phyloP scores from a whole-genome alignment of 2,888 invertebrate species.

The Drosophila ustulata region DNA sequence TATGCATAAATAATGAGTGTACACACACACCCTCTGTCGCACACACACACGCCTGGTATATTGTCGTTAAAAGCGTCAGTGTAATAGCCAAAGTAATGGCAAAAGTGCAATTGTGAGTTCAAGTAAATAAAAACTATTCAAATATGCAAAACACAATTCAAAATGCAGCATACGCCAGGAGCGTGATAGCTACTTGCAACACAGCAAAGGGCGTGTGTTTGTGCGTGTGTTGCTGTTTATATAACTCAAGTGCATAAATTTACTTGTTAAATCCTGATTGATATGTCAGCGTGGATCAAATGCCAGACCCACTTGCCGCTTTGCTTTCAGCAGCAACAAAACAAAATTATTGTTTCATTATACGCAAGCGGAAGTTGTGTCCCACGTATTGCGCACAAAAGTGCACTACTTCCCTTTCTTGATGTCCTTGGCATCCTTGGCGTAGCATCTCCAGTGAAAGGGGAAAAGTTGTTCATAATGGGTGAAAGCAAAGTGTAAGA shows the following conservation, averaged over 20 bases:
- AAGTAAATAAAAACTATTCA: slow-evolving; percentile 81
- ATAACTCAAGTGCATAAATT: slow-evolving; percentile 81
- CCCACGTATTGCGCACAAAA: slow-evolving; percentile 18
- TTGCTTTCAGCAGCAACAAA: slow-evolving; percentile 39
- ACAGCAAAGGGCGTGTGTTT: slow-evolving; percentile 6
- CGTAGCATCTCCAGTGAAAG: background rate
- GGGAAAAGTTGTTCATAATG: background rate
- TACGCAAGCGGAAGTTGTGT: slow-evolving; percentile 34
- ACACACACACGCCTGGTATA: slow-evolving; percentile 26
- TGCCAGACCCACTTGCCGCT: slow-evolving; percentile 19
- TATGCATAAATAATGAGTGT: slow-evolving; percentile 77
- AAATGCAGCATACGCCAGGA: slow-evolving; percentile 55
- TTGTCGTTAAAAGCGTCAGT: slow-evolving; percentile 77
- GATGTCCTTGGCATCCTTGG: background rate
- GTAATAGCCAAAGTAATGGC: slow-evolving; percentile 81
- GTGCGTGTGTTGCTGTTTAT: slow-evolving; percentile 23
- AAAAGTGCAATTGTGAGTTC: slow-evolving; percentile 81
- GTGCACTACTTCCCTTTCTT: slow-evolving; percentile 17
- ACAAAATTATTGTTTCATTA: slow-evolving; percentile 50
- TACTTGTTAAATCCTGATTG: slow-evolving; percentile 82
- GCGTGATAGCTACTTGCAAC: slow-evolving; percentile 15
- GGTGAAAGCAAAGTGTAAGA: background rate
- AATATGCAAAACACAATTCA: slow-evolving; percentile 79
- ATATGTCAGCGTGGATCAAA: slow-evolving; percentile 68
- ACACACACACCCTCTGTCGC: slow-evolving; percentile 35